A percentile compares a stretch with the other conserved stretches of the same genome.
Conservation (phyloP, 2,888 invertebrate species). For the Eupithecia insigniata region DNA sequence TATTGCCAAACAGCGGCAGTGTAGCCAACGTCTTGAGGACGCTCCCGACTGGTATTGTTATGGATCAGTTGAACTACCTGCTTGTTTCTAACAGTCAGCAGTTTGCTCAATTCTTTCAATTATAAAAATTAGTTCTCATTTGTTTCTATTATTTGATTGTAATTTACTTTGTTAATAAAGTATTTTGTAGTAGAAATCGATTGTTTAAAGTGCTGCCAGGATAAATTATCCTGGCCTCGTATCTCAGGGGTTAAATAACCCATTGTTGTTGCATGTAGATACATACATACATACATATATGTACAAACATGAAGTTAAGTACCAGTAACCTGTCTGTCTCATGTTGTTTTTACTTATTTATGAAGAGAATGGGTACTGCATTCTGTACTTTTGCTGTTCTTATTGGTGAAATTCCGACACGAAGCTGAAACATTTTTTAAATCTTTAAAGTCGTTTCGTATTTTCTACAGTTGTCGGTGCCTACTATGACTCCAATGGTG, state of each 20-base stretch:
- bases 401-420: slow-evolving; percentile 7
- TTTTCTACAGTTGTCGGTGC: too few relatives aligned
- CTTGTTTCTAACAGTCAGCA: too few relatives aligned
- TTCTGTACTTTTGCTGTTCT: slow-evolving; percentile 1
- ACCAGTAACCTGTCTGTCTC: background rate
- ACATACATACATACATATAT: background rate
- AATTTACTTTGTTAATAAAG: too few relatives aligned
- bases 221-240: background rate
- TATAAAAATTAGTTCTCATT: too few relatives aligned
- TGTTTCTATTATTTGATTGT: too few relatives aligned
- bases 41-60: too few relatives aligned
- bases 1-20: too few relatives aligned
- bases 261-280: background rate
- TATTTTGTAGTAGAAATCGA: background rate
- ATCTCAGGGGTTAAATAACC: background rate
- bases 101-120: too few relatives aligned
- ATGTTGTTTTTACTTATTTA: slow-evolving; percentile 21
- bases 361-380: background rate
- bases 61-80: too few relatives aligned
- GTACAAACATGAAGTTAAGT: background rate
- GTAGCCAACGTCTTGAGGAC: too few relatives aligned
- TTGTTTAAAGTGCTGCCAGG: background rate
- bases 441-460: too few relatives aligned
- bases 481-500: too few relatives aligned
- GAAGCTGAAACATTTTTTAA: background rate